These are phyloP conservation scores for Trichechus manatus DNA, from an alignment of 2,113 vertebrate species.

Conservation along the genomic window DNA sequence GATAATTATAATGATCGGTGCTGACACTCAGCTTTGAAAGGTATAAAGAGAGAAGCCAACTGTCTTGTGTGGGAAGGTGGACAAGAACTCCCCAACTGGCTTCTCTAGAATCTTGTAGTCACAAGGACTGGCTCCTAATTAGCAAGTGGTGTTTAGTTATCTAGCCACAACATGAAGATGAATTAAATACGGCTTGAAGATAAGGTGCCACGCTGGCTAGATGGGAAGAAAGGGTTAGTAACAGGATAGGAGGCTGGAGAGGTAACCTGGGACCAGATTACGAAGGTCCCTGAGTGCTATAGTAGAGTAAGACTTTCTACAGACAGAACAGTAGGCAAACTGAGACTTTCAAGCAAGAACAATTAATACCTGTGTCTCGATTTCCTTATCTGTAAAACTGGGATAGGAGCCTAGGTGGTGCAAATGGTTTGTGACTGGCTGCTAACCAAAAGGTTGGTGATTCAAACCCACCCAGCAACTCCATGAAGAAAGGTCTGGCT, in stretches of 20 bases:
- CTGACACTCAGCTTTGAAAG: neutral
- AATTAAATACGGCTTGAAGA: neutral
- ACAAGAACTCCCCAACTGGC: too few relatives aligned
- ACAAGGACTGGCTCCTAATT: neutral
- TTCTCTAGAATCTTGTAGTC: neutral
- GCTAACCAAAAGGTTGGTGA: neutral
- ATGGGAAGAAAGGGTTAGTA: too few relatives aligned
- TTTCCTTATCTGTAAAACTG: neutral
- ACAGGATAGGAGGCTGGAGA: neutral
- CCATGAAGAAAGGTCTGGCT: neutral
- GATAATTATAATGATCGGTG: neutral
- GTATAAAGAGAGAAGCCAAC: neutral
- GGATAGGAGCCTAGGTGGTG: neutral
- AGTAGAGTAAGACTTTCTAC: neutral
- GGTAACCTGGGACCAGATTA: neutral
- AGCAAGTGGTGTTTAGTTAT: neutral
- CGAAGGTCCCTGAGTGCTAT: rapidly evolving
- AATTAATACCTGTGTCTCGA: neutral
- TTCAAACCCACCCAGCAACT: neutral
- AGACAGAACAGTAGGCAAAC: neutral
- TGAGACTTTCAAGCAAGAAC: neutral
- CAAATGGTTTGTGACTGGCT: neutral
- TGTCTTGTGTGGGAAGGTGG: neutral
- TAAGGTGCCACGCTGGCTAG: neutral
- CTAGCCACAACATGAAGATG: neutral